Conservation (phyloP, 2,888 invertebrate species). For the Bursaphelenchus okinawaensis region DNA sequence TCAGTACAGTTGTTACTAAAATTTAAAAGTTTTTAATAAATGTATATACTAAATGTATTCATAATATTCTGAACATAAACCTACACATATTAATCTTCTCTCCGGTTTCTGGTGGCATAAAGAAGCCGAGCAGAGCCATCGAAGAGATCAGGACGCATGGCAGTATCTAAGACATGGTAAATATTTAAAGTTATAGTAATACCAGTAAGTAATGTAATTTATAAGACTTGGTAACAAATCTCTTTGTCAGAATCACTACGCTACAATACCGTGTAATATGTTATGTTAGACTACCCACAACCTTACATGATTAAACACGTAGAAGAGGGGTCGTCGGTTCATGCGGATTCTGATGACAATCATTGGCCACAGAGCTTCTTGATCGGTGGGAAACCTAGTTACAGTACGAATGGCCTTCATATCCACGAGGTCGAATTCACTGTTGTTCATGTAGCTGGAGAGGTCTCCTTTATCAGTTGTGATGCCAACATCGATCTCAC, state of each 20-base stretch:
- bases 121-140: conserved; percentile 64
- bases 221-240: neutral
- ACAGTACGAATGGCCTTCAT: conserved; percentile 58
- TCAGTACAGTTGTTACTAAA: conserved; percentile 7
- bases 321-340: conserved; percentile 63
- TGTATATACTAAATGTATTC: too few species aligned
- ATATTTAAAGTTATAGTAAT: neutral
- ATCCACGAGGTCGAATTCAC: conserved; percentile 73
- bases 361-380: conserved; percentile 61
- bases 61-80: too few species aligned
- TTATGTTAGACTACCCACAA: too few species aligned
- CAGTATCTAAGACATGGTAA: conserved; percentile 60
- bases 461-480: conserved; percentile 71
- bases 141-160: conserved; percentile 64
- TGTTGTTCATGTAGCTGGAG: conserved; percentile 83
- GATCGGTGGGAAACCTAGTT: conserved; percentile 26
- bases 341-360: conserved; percentile 61
- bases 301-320: conserved; percentile 60
- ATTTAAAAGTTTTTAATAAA: too few species aligned
- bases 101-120: conserved; percentile 64
- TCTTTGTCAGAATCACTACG: neutral
- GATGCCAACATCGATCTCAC: conserved; percentile 66
- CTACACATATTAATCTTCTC: conserved; percentile 60
- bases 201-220: too few species aligned
- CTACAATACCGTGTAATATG: neutral